These are phyloP conservation scores for Berghia stephanieae DNA, from an alignment of 1,140 invertebrate genomes.

Conservation along the genomic window DNA sequence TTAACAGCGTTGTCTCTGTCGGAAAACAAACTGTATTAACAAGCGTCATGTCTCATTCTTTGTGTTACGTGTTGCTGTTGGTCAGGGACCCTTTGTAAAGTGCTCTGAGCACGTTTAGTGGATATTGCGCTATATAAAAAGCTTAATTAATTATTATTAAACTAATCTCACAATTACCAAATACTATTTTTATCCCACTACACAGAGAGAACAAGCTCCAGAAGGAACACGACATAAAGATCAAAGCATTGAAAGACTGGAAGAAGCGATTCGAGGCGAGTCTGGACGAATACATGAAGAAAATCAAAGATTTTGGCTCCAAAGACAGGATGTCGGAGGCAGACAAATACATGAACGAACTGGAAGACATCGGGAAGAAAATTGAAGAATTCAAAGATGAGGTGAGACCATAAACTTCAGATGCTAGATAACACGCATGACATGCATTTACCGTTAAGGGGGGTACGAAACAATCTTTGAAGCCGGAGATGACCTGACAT, in stretches of 20 bases:
- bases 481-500: too few species aligned
- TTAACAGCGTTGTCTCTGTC: too few species aligned
- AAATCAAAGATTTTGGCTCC: constrained; percentile 58
- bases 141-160: too few species aligned
- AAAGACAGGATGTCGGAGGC: constrained; percentile 65
- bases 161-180: too few species aligned
- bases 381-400: constrained; percentile 61
- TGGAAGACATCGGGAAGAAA: constrained; percentile 54
- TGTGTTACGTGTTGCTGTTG: too few species aligned
- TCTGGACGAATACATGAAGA: constrained; percentile 50
- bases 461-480: too few species aligned
- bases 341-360: constrained; percentile 55
- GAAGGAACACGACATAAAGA: constrained; percentile 60
- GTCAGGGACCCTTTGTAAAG: too few species aligned
- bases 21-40: too few species aligned
- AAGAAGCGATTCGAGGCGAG: constrained; percentile 55
- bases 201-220: constrained; percentile 63
- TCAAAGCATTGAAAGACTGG: constrained; percentile 53
- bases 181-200: background rate
- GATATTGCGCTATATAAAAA: too few species aligned
- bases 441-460: too few species aligned
- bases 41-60: too few species aligned
- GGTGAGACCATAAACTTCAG: constrained; percentile 40
- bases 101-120: too few species aligned
- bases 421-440: background rate